Evolutionary conservation across 2,113 vertebrate genomes (phyloP).

Genomic region (Bambusicola thoracicus): DNA sequence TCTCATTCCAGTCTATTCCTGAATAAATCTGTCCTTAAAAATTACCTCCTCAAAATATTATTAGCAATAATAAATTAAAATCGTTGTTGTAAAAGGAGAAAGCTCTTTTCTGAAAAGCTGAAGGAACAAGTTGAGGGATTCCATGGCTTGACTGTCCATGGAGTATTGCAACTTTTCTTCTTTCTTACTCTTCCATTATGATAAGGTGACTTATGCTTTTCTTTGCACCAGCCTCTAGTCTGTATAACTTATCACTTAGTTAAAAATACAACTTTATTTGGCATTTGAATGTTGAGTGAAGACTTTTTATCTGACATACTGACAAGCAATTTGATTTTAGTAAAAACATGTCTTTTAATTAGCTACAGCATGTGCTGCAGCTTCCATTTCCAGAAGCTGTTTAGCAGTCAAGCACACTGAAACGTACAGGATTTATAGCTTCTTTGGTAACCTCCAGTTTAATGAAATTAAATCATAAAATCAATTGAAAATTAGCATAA

Average conservation of each 20-base stretch:
- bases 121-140: neutral
- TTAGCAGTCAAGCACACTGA: slow-evolving; percentile 44
- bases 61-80: neutral
- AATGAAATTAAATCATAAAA: slow-evolving; percentile 74
- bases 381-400: slow-evolving; percentile 67
- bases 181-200: neutral
- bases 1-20: neutral
- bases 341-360: slow-evolving; percentile 53
- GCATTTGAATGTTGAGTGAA: slow-evolving; percentile 51
- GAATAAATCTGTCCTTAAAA: neutral
- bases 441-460: slow-evolving; percentile 65
- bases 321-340: slow-evolving; percentile 65
- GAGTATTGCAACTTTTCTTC: neutral
- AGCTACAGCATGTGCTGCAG: slow-evolving; percentile 41
- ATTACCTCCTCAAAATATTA: neutral
- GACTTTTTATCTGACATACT: slow-evolving; percentile 63
- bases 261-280: slow-evolving; percentile 49
- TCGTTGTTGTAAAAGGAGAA: neutral
- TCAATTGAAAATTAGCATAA: slow-evolving; percentile 74
- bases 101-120: neutral
- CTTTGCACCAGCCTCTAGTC: slow-evolving; percentile 22
- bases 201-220: neutral
- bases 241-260: slow-evolving; percentile 43
- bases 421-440: slow-evolving; percentile 61
- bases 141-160: neutral